Percentiles rank a stretch among this genome's conserved stretches.
These are phyloP conservation scores for Coreius guichenoti DNA, from an alignment of 2,797 vertebrate genomes.

Conservation along the genomic window DNA sequence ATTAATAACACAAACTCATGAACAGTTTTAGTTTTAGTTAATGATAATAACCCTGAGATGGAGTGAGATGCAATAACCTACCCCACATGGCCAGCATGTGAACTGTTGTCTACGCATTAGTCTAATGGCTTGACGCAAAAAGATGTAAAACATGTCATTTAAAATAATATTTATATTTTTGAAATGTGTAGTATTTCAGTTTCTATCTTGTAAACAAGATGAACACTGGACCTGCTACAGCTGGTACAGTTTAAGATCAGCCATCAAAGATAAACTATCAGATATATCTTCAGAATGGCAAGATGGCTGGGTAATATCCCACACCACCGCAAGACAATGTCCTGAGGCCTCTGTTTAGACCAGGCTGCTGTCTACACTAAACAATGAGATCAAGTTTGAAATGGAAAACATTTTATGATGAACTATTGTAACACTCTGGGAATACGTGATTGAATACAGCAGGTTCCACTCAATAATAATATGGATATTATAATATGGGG, in stretches of 20 bases:
- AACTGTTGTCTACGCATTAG: not conserved
- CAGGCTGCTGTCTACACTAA: slow-evolving; percentile 32
- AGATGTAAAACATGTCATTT: not conserved
- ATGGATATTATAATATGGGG: not conserved
- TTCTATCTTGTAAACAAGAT: not conserved
- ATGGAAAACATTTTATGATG: slow-evolving; percentile 36
- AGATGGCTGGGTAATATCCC: slow-evolving; percentile 32
- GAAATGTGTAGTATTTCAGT: not conserved
- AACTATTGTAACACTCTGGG: slow-evolving; percentile 3
- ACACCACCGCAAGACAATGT: slow-evolving; percentile 8
- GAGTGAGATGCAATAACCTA: not conserved
- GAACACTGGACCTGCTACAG: not conserved
- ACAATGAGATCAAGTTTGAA: slow-evolving; percentile 39
- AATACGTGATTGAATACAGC: not conserved
- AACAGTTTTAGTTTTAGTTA: not conserved
- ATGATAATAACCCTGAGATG: no score
- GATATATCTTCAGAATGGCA: slow-evolving; percentile 28
- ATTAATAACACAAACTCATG: not conserved
- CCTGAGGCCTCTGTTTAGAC: slow-evolving; percentile 19
- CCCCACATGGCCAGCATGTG: not conserved
- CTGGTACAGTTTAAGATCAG: not conserved
- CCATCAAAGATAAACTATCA: slow-evolving; percentile 23
- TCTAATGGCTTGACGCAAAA: not conserved
- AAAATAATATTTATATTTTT: slow-evolving; percentile 1
- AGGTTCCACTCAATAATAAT: not conserved